phyloP scores from a whole-genome alignment of 2,797 vertebrate genomes.

The Helarctos malayanus region DNA sequence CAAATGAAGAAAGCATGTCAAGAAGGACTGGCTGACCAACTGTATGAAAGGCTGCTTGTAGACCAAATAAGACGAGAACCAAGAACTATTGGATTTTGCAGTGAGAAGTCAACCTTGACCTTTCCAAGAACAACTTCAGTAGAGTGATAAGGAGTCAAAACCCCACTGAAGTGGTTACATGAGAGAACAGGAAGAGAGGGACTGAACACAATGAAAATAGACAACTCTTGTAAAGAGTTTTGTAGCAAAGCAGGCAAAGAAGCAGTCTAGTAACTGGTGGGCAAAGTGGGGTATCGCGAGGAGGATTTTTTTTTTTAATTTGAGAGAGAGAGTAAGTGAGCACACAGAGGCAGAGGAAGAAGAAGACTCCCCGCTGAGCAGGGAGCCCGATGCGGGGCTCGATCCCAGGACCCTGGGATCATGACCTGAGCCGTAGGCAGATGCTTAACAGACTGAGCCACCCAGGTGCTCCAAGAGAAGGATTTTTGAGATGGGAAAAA shows the following conservation, averaged over 20 bases:
- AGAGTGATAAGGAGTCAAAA: background rate
- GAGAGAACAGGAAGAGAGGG: background rate
- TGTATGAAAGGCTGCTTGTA: background rate
- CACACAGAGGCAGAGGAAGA: too few relatives aligned
- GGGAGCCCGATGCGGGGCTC: too few relatives aligned
- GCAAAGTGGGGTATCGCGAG: background rate
- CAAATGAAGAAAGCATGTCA: constrained; percentile 14
- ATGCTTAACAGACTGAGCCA: too few relatives aligned
- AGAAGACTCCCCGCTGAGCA: too few relatives aligned
- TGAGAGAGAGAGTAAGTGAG: too few relatives aligned
- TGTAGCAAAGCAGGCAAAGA: background rate
- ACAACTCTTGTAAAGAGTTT: background rate
- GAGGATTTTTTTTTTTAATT: background rate
- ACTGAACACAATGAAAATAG: background rate
- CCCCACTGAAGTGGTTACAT: background rate
- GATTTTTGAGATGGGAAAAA: background rate
- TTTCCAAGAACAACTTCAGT: constrained; percentile 17
- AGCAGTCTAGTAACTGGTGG: background rate
- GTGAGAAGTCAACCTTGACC: background rate
- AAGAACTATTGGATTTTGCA: constrained; percentile 30
- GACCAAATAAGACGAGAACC: background rate
- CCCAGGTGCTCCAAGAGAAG: too few relatives aligned
- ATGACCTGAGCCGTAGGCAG: too few relatives aligned
- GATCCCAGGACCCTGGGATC: too few relatives aligned
- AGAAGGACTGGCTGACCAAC: background rate